Evolutionary conservation across 2,888 invertebrate species (phyloP).

Genomic region (Caenorhabditis sp.): DNA sequence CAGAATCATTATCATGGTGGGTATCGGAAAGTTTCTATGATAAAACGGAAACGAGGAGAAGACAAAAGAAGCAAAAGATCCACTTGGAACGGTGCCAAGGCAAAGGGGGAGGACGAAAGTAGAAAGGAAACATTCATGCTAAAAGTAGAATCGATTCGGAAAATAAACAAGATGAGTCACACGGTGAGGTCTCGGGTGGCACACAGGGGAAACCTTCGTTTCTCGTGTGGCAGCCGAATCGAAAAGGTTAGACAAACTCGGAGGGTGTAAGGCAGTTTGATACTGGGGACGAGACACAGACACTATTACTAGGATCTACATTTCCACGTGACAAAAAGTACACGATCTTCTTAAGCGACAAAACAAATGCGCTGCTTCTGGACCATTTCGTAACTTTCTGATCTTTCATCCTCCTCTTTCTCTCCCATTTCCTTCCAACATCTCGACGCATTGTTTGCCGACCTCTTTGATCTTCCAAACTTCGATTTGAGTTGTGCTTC

Average conservation of each 20-base stretch:
- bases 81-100: slow-evolving; percentile 26
- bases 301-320: too few species aligned
- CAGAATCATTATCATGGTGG: background rate
- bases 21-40: background rate
- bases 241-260: slow-evolving; percentile 35
- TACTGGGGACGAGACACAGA: too few species aligned
- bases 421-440: background rate
- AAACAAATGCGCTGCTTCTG: background rate
- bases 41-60: background rate
- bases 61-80: background rate
- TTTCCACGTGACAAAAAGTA: too few species aligned
- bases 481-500: background rate
- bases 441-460: background rate
- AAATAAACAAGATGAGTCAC: slow-evolving; percentile 52
- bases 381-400: background rate
- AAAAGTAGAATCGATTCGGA: slow-evolving; percentile 26
- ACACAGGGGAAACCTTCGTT: background rate
- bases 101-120: background rate
- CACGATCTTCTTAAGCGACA: background rate
- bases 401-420: background rate
- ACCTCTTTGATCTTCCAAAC: slow-evolving; percentile 10
- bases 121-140: slow-evolving; percentile 2
- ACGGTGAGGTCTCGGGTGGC: slow-evolving; percentile 9
- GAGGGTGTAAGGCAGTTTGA: background rate
- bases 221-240: background rate